Evolutionary conservation across 2,888 invertebrate genomes (phyloP), one percentile per base, ranked within the genome.

Genomic region (Laspeyria flexula): DNA sequence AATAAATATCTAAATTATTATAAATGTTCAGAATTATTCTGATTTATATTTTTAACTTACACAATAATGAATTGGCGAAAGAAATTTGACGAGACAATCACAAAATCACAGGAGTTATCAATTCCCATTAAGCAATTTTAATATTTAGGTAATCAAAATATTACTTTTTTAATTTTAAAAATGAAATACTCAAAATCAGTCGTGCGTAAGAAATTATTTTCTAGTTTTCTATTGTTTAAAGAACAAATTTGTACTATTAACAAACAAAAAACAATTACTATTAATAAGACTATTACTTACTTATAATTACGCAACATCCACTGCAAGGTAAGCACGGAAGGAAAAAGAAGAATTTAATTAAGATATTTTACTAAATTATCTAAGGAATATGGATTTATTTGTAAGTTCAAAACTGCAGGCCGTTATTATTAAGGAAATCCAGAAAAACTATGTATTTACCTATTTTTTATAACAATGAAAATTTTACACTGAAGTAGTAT

Each of bases 171-270:
- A 45, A 31, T 48, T 59, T 68, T 52, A 56, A 50, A 67, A 75
- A 73, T 59, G 66, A 76, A 73, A 69, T 73, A 81, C 72, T 62
- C 71, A 77, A 79, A 81, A 79, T 84, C 84, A 84, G 83, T 83
- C 84, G 73, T 77, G 75, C 76, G 66, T 69, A 62, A 73, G 55
- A 73, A 61, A 56, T 47, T 31, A 33, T 55, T 45, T 63, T 68
- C 56, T 52, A 69, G 68, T 73, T 71, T 75, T 73, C 74, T 71
- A 73, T 73, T 70, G 64, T 55, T 59, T 55, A 27, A 30, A 34
- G 42, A 47, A 65, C 39, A 35, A 25, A 6, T 65, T 65, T 58
- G 60, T 65, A 65, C 63, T 60, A 56, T 50, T 45, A 25, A n/a
- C n/a, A 35, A 48, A 39, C 15, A 13, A 37, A 52, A 15, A 15